These are phyloP conservation scores for Rallus crepitans DNA, from an alignment of 2,797 vertebrate genomes.

Conservation along the genomic window DNA sequence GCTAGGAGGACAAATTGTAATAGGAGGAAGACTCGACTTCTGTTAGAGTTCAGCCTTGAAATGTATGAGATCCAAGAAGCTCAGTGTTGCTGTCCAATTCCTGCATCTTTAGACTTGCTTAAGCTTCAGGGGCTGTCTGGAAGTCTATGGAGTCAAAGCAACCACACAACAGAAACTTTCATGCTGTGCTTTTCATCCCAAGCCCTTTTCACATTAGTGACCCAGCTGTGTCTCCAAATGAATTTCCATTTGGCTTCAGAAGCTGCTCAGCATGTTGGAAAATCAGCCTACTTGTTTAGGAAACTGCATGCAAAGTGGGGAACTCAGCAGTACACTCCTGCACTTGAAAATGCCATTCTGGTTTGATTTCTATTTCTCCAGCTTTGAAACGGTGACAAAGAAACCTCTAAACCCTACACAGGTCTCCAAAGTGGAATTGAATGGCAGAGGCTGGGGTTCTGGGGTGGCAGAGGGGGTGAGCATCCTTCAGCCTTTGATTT, in stretches of 20 bases:
- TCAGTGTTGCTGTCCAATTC: not conserved
- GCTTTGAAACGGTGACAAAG: not conserved
- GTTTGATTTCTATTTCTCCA: not conserved
- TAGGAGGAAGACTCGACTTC: not conserved
- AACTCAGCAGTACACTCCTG: not conserved
- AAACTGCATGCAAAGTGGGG: not conserved
- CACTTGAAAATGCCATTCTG: not conserved
- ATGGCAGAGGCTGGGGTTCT: not conserved
- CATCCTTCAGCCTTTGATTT: not conserved
- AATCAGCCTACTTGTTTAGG: conserved; percentile 8
- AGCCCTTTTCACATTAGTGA: not conserved
- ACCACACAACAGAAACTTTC: not conserved
- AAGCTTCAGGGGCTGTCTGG: not conserved
- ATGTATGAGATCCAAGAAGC: not conserved
- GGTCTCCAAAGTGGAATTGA: not conserved
- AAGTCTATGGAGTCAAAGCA: not conserved
- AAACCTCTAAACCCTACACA: not conserved
- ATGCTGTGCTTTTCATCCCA: not conserved
- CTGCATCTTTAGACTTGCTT: not conserved
- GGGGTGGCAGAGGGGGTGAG: not conserved
- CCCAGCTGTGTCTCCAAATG: not conserved
- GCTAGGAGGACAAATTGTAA: not conserved
- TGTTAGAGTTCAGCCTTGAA: not conserved
- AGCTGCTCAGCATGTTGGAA: not conserved
- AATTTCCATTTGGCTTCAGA: conserved; percentile 13